These are phyloP conservation scores for Tetranychus cinnabarinus DNA, from an alignment of 1,140 invertebrate species.

Conservation along the genomic window DNA sequence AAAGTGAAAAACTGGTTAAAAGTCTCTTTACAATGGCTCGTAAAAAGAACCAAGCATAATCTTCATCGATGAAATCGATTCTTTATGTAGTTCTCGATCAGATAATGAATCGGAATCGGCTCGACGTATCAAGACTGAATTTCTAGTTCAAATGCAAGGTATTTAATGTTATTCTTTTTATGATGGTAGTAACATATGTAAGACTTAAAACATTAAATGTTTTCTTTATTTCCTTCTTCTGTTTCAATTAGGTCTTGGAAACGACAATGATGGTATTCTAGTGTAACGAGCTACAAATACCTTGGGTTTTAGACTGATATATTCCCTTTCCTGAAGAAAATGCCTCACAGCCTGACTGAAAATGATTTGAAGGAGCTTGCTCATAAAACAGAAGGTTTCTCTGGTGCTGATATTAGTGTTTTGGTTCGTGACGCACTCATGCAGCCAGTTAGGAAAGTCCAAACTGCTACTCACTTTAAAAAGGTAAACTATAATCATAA, in stretches of 20 bases:
- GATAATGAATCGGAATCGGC: slow-evolving; percentile 98
- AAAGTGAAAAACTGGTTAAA: slow-evolving; percentile 93
- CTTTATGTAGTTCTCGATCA: slow-evolving; percentile 82
- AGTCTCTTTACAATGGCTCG: slow-evolving; percentile 89
- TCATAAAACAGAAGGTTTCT: slow-evolving; percentile 60
- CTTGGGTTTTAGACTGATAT: slow-evolving; percentile 97
- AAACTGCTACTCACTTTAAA: slow-evolving; percentile 89
- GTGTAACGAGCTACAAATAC: slow-evolving; percentile 97
- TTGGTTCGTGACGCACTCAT: slow-evolving; percentile 92
- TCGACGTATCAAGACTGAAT: slow-evolving; percentile 95
- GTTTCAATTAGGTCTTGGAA: slow-evolving; percentile 3
- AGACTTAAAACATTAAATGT: background rate
- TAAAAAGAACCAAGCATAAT: slow-evolving; percentile 90
- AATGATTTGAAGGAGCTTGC: slow-evolving; percentile 66
- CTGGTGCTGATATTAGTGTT: slow-evolving; percentile 94
- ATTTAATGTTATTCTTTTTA: background rate
- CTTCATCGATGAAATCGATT: slow-evolving; percentile 96
- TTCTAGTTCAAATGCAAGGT: slow-evolving; percentile 95
- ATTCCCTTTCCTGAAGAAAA: slow-evolving; percentile 86
- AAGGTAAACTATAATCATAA: slow-evolving; percentile 19
- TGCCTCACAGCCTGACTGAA: slow-evolving; percentile 57
- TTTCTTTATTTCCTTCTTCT: background rate
- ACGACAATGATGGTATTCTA: slow-evolving; percentile 65
- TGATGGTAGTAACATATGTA: background rate
- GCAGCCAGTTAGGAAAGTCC: slow-evolving; percentile 95